phyloP scores from a whole-genome alignment of 1,140 invertebrate genomes.

The Spodoptera frugiperda region DNA sequence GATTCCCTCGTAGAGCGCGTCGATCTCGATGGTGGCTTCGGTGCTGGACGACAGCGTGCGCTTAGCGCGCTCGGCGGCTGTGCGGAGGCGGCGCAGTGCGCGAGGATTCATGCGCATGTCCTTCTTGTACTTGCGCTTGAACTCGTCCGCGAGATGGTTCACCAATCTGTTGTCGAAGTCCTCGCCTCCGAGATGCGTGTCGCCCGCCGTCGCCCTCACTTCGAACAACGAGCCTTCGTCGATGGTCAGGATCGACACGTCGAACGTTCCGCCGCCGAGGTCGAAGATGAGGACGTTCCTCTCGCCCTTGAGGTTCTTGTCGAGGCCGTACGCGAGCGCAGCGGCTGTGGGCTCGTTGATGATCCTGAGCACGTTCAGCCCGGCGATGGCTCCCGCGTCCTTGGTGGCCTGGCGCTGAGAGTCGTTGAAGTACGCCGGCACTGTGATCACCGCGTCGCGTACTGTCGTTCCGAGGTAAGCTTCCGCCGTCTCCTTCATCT shows the following conservation, averaged over 20 bases:
- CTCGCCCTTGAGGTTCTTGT: slow-evolving; percentile 92
- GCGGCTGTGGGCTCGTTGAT: slow-evolving; percentile 92
- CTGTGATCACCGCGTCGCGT: slow-evolving; percentile 91
- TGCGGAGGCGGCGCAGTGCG: slow-evolving; percentile 87
- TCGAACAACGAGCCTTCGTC: slow-evolving; percentile 91
- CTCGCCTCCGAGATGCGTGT: slow-evolving; percentile 89
- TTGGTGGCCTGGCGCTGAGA: slow-evolving; percentile 96
- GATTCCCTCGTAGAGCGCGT: slow-evolving; percentile 83
- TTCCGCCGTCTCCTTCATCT: slow-evolving; percentile 94
- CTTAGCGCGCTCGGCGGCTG: slow-evolving; percentile 87
- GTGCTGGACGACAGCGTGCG: slow-evolving; percentile 85
- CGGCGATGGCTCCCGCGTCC: slow-evolving; percentile 89
- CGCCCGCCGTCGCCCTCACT: slow-evolving; percentile 88
- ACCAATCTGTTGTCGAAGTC: slow-evolving; percentile 93
- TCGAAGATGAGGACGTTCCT: slow-evolving; percentile 86
- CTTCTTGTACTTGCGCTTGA: slow-evolving; percentile 84
- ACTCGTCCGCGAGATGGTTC: slow-evolving; percentile 87
- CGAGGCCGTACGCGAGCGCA: slow-evolving; percentile 91
- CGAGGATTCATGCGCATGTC: slow-evolving; percentile 81
- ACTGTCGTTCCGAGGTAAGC: slow-evolving; percentile 91
- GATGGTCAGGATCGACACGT: slow-evolving; percentile 91
- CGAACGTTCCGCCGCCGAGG: slow-evolving; percentile 87
- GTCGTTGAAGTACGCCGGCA: slow-evolving; percentile 96
- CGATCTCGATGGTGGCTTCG: slow-evolving; percentile 85
- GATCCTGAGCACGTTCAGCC: slow-evolving; percentile 90